Percentiles rank a stretch among this genome's conserved stretches.
Conservation (phyloP, 2,113 vertebrate species). For the Muntiacus reevesi region DNA sequence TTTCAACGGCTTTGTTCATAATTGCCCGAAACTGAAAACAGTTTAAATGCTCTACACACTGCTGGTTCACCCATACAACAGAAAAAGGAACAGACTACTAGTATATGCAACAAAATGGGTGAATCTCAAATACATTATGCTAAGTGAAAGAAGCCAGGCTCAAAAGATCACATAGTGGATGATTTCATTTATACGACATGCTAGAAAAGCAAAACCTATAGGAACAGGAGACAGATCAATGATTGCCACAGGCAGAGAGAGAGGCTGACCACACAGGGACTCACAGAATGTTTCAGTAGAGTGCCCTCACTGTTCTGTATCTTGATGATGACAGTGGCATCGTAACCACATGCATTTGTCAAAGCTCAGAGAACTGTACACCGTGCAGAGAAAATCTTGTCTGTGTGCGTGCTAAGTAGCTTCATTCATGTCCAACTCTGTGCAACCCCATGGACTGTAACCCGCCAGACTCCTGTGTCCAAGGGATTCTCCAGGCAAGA, state of each 20-base stretch:
- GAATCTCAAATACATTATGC: background rate
- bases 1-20: conserved; percentile 13
- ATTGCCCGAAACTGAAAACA: conserved; percentile 34
- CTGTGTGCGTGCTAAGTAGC: background rate
- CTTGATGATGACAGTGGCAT: background rate
- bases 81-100: background rate
- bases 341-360: background rate
- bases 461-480: background rate
- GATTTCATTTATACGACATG: background rate
- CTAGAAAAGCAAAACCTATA: background rate
- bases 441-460: background rate
- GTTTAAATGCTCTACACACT: background rate
- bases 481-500: background rate
- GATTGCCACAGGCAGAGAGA: background rate
- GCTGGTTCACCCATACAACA: background rate
- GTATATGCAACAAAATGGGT: background rate
- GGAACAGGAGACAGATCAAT: background rate
- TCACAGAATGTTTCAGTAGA: background rate
- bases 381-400: background rate
- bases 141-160: conserved; percentile 25
- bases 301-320: background rate
- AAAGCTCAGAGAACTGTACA: background rate
- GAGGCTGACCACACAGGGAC: background rate
- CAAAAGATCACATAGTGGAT: background rate
- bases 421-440: background rate